Evolutionary conservation across 2,888 invertebrate genomes (phyloP).

Genomic region (Parnassius mnemosyne): DNA sequence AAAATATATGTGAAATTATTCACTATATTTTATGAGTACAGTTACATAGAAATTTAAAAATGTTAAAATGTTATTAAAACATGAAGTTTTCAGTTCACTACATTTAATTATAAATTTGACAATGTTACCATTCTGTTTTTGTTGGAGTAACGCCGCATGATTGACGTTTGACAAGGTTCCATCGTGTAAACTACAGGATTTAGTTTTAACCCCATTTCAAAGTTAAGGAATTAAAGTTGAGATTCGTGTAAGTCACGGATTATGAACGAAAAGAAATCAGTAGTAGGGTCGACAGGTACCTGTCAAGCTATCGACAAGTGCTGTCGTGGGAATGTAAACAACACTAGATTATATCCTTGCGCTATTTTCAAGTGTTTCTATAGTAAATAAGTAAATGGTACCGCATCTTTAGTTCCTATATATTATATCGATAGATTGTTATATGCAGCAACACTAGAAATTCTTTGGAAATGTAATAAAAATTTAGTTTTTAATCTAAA

Average conservation of each 20-base stretch:
- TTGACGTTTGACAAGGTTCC: slow-evolving; percentile 51
- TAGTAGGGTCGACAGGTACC: slow-evolving; percentile 19
- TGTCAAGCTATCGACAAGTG: slow-evolving; percentile 58
- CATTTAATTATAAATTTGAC: slow-evolving; percentile 10
- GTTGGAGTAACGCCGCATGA: slow-evolving; percentile 39
- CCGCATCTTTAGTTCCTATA: not conserved
- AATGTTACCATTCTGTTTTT: slow-evolving; percentile 21
- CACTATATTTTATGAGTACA: no score
- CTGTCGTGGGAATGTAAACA: slow-evolving; percentile 75
- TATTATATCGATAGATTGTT: no score
- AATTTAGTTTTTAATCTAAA: no score
- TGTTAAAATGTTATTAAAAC: no score
- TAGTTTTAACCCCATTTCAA: slow-evolving; percentile 5
- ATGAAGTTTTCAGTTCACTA: no score
- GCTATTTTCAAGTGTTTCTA: slow-evolving; percentile 48
- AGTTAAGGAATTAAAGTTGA: slow-evolving; percentile 38
- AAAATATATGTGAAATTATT: no score
- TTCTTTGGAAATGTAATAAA: no score
- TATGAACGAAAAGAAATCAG: slow-evolving; percentile 32
- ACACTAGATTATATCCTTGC: slow-evolving; percentile 45
- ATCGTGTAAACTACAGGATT: slow-evolving; percentile 1
- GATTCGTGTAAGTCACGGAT: slow-evolving; percentile 30
- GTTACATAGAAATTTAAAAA: no score
- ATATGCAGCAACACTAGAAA: no score
- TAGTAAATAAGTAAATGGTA: slow-evolving; percentile 26